phyloP scores from a whole-genome alignment of 2,113 vertebrate species.

The Phalacrocorax pelagicus region DNA sequence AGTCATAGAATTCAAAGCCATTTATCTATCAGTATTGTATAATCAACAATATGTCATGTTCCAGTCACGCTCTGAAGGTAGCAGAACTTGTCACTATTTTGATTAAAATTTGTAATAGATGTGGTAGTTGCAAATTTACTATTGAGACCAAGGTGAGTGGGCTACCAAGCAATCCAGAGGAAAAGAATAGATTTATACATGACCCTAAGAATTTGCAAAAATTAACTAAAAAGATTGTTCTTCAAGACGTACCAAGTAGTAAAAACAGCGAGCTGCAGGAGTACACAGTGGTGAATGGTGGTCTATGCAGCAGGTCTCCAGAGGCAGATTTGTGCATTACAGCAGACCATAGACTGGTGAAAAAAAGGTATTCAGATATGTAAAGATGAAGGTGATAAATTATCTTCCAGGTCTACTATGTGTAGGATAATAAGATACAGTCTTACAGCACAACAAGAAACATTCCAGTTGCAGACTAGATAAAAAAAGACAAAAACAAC shows the following conservation, averaged over 20 bases:
- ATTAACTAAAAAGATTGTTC: rapidly evolving
- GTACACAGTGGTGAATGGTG: neutral
- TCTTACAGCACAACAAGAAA: neutral
- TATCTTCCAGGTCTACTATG: neutral
- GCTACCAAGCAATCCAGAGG: neutral
- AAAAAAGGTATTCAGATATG: neutral
- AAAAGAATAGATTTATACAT: neutral
- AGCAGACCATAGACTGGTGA: neutral
- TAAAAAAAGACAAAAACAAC: neutral
- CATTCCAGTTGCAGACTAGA: neutral
- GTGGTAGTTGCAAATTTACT: neutral
- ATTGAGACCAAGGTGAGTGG: neutral
- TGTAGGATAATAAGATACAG: neutral
- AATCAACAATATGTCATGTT: neutral
- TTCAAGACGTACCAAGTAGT: neutral
- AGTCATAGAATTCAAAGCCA: neutral
- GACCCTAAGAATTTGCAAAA: neutral
- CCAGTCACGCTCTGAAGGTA: neutral
- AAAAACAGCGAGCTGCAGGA: neutral
- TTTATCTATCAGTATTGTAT: neutral
- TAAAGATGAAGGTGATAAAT: neutral
- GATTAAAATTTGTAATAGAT: neutral
- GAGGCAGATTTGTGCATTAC: neutral
- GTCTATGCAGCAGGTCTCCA: neutral
- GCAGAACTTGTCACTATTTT: neutral